Conservation (phyloP, 2,797 vertebrate species). For the Petrocephalus sullivani region DNA sequence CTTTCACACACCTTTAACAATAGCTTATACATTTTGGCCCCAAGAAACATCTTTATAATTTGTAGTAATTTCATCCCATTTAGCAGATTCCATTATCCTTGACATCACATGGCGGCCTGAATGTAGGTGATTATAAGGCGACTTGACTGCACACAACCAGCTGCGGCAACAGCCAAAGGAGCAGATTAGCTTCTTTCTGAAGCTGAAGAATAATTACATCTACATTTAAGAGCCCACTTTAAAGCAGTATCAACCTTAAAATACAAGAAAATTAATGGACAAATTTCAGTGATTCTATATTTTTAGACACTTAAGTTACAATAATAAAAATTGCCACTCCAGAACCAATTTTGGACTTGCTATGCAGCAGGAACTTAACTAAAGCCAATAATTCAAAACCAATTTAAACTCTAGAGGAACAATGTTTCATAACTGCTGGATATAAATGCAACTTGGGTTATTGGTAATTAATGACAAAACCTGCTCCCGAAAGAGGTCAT, state of each 20-base stretch:
- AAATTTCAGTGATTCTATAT: background rate
- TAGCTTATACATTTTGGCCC: background rate
- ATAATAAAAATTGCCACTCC: background rate
- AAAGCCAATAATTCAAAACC: background rate
- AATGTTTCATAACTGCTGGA: background rate
- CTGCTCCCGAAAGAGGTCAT: background rate
- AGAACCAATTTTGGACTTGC: background rate
- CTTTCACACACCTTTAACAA: background rate
- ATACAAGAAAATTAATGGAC: background rate
- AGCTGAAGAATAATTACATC: background rate
- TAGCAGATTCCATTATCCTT: background rate
- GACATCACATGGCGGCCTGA: background rate
- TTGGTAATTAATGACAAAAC: background rate
- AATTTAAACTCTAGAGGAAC: background rate
- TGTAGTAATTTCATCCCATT: background rate
- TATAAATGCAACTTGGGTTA: background rate
- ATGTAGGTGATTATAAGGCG: background rate
- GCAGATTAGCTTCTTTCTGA: background rate
- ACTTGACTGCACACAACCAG: background rate
- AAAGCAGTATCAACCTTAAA: background rate
- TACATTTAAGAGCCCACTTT: background rate
- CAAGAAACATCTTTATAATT: background rate
- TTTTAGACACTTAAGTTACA: background rate
- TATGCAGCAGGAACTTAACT: background rate
- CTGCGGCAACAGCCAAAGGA: background rate